Evolutionary conservation across 2,888 invertebrate genomes (phyloP).

Genomic region (Pomacea canaliculata): DNA sequence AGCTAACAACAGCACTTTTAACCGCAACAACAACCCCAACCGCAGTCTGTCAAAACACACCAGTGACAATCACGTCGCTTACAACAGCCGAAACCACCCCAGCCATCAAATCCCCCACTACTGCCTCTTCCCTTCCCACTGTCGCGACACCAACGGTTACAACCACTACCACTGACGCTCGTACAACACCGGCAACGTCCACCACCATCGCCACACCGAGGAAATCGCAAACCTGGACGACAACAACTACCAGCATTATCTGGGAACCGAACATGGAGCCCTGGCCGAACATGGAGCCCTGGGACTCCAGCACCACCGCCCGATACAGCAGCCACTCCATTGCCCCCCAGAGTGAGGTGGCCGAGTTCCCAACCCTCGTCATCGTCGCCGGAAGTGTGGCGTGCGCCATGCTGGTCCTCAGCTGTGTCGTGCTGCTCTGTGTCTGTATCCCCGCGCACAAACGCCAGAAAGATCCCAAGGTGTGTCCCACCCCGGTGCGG

Average conservation of each 20-base stretch:
- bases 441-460: not conserved
- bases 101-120: not conserved
- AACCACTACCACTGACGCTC: not conserved
- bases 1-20: not conserved
- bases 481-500: slow-evolving; percentile 1
- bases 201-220: not conserved
- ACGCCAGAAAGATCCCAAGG: not conserved
- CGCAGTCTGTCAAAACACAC: not conserved
- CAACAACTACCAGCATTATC: not conserved
- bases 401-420: not conserved
- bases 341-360: no score
- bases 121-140: not conserved
- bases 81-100: not conserved
- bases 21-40: not conserved
- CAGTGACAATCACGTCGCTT: not conserved
- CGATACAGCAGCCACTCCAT: no score
- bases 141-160: not conserved
- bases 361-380: not conserved
- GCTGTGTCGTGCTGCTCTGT: not conserved
- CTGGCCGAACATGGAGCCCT: not conserved
- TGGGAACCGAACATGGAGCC: not conserved
- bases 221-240: not conserved
- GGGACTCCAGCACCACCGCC: not conserved
- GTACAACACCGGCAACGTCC: not conserved
- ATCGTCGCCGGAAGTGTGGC: not conserved